Conservation (phyloP, 2,888 invertebrate genomes). For the Epinotia nisella region DNA sequence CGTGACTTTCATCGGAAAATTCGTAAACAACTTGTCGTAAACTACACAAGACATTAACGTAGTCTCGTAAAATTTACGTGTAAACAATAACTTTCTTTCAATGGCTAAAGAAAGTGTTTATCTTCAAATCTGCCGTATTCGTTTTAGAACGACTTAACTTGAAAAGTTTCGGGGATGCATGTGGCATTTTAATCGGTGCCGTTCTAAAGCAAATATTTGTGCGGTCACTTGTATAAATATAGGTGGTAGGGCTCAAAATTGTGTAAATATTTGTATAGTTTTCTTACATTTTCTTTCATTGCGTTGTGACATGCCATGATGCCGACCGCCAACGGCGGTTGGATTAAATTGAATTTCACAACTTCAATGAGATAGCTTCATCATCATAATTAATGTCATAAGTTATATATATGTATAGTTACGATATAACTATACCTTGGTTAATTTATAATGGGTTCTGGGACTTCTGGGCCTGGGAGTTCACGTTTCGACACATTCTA, state of each 20-base stretch:
- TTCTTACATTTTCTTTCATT: slow-evolving; percentile 19
- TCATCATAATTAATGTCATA: neutral
- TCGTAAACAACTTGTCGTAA: neutral
- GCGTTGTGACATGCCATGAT: slow-evolving; percentile 5
- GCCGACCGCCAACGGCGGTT: slow-evolving; percentile 8
- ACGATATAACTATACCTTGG: no score
- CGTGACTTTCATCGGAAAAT: neutral
- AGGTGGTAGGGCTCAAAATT: neutral
- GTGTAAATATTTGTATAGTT: neutral
- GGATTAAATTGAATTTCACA: slow-evolving; percentile 22
- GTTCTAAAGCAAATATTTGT: no score
- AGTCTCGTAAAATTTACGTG: slow-evolving; percentile 11
- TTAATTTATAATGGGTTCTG: no score
- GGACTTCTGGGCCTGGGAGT: no score
- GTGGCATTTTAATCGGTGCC: no score
- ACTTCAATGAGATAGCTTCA: neutral
- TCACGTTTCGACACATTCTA: no score
- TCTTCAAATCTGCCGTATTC: neutral
- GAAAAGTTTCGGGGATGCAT: no score
- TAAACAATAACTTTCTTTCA: slow-evolving; percentile 32
- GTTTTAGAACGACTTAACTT: neutral
- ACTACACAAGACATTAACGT: slow-evolving; percentile 14
- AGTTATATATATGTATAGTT: neutral
- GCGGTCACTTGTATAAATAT: no score
- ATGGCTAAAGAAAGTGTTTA: slow-evolving; percentile 20